Percentiles rank a stretch among this genome's conserved stretches.
Evolutionary conservation across 2,797 vertebrate species (phyloP).

Genomic region (Pygocentrus nattereri): DNA sequence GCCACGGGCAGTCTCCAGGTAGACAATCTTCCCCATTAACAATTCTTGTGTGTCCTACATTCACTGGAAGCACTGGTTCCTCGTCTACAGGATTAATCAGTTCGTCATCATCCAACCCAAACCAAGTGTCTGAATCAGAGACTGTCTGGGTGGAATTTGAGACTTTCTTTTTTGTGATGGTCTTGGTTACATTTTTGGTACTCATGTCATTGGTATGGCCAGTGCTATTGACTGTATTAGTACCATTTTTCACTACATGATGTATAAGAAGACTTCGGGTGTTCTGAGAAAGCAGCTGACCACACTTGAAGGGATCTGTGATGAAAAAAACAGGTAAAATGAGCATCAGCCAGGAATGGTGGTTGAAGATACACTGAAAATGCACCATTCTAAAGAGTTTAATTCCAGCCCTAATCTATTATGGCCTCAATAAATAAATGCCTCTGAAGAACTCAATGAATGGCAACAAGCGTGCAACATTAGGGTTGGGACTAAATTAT

Average conservation of each 20-base stretch:
- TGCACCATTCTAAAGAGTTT: not conserved
- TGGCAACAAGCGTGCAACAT: no score
- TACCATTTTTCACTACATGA: constrained; percentile 20
- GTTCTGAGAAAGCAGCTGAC: constrained; percentile 49
- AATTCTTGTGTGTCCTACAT: constrained; percentile 63
- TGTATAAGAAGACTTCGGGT: constrained; percentile 59
- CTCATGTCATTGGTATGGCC: no score
- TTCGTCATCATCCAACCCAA: not conserved
- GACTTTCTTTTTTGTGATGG: no score
- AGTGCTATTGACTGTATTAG: not conserved
- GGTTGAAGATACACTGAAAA: no score
- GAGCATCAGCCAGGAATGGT: not conserved
- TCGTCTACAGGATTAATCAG: not conserved
- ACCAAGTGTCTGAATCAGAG: not conserved
- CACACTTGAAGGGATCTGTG: constrained; percentile 84
- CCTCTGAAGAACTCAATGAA: not conserved
- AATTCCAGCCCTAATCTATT: no score
- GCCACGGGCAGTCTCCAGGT: constrained; percentile 86
- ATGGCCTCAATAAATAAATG: not conserved
- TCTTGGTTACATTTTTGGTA: not conserved
- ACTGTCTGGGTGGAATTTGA: constrained; percentile 1
- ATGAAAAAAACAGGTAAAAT: constrained; percentile 29
- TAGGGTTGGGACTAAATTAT: not conserved
- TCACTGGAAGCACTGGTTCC: accelerated
- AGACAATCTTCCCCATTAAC: constrained; percentile 82